Evolutionary conservation across 2,888 invertebrate species (phyloP).

Genomic region (Callyntrura guangdongensis): DNA sequence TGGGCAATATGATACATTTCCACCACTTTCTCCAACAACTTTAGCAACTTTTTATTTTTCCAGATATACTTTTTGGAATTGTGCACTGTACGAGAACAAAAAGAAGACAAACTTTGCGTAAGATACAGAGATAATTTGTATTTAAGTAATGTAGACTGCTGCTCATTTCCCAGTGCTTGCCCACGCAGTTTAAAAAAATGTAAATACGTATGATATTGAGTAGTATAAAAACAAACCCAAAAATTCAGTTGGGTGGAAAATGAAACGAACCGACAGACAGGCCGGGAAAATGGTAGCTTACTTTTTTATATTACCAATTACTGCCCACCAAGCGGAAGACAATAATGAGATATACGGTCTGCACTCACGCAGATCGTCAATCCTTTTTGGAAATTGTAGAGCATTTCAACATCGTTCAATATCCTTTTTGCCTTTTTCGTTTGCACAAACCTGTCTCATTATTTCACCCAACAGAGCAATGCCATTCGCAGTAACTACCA

Average conservation of each 20-base stretch:
- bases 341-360: slow-evolving; percentile 11
- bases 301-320: slow-evolving; percentile 17
- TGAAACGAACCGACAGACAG: neutral
- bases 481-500: neutral
- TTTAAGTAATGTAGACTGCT: neutral
- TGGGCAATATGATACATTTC: too few species aligned
- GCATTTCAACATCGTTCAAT: neutral
- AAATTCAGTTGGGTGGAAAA: neutral
- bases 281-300: slow-evolving; percentile 9
- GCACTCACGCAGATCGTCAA: neutral
- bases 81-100: too few species aligned
- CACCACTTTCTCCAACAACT: too few species aligned
- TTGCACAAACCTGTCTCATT: neutral
- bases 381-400: neutral
- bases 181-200: too few species aligned
- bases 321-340: neutral
- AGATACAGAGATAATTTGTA: neutral
- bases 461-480: neutral
- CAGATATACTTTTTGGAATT: neutral
- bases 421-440: neutral
- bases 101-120: neutral
- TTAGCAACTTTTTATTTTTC: too few species aligned
- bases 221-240: neutral
- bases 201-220: too few species aligned
- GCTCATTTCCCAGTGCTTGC: neutral